Base-by-base conservation (phyloP, 2,797 vertebrate genomes). In the Odontamblyopus lacepedii region DNA sequence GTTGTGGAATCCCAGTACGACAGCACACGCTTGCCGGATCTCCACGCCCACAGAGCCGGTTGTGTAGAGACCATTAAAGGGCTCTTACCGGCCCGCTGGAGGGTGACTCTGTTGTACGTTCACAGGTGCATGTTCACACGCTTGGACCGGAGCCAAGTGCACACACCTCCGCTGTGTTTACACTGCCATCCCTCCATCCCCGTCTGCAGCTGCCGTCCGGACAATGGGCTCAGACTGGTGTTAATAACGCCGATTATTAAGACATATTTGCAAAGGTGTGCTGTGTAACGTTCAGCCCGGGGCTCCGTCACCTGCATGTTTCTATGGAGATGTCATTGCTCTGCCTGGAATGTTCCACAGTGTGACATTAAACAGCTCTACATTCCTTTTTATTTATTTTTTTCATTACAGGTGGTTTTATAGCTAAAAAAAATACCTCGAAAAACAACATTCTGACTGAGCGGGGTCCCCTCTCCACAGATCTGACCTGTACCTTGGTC, bases 101-200 rank as follows among this genome's bases (percentile, higher is more conserved):
- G 26, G 12, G 1, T 35, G 26, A 16, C 60, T 61, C 51, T 32
- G n/a, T 38, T 61, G 16, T 2, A 26, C 26, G 68, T 55, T 30
- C 59, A 61, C 63, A 41, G 60, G 61, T 50, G 29, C 53, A 3
- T 16, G 32, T 15, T 12, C 53, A n/a, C 67, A 57, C 53, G 35
- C 67, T 69, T 60, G 67, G 67, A 57, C 35, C 8, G 1, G n/a
- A 19, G 67, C 56, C 67, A 69, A 19, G 9, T 11, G 48, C 55
- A 60, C 23, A 60, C 55, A 60, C 23, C 35, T 23, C 23, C 32
- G 11, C 35, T 2, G 23, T 59, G 32, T 69, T 59, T 35, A 69
- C 67, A 59, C 53, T 29, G 53, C 67, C 13, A 26, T 12, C 15
- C 9, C 44, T 48, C 44, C 44, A 48, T 48, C 44, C 4, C n/a